These are phyloP conservation scores for Chorisops tibialis DNA, from an alignment of 2,888 invertebrate species.

Conservation along the genomic window DNA sequence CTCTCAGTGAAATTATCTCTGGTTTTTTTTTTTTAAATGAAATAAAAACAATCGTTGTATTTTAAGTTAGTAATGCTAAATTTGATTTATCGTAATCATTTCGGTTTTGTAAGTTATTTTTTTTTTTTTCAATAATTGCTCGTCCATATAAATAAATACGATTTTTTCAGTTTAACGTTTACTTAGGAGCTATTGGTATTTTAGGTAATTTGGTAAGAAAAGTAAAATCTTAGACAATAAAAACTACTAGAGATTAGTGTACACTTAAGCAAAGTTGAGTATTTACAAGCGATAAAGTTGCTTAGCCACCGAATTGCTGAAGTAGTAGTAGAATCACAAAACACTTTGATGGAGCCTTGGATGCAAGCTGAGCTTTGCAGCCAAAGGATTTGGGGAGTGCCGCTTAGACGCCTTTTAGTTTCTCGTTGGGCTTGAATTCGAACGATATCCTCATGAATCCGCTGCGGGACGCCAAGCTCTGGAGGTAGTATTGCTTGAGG, in stretches of 20 bases:
- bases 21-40: too few species aligned
- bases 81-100: too few species aligned
- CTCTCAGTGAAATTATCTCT: too few species aligned
- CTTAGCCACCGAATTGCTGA: slow-evolving; percentile 23
- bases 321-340: slow-evolving; percentile 31
- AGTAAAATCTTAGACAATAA: too few species aligned
- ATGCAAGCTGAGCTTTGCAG: slow-evolving; percentile 15
- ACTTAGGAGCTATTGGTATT: too few species aligned
- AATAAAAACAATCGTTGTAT: too few species aligned
- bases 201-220: too few species aligned
- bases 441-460: slow-evolving; percentile 32
- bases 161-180: too few species aligned
- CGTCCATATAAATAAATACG: too few species aligned
- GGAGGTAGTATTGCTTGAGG: slow-evolving; percentile 30
- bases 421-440: slow-evolving; percentile 30
- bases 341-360: slow-evolving; percentile 32
- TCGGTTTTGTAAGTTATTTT: too few species aligned
- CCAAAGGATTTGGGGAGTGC: background rate
- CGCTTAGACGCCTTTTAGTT: slow-evolving; percentile 23
- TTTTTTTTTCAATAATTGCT: too few species aligned
- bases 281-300: slow-evolving; percentile 27
- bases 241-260: background rate
- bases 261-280: slow-evolving; percentile 25
- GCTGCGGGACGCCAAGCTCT: slow-evolving; percentile 25
- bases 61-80: too few species aligned